Evolutionary conservation across 2,888 invertebrate genomes (phyloP), one percentile per base, ranked within the genome.

Genomic region (Dugesia japonica): DNA sequence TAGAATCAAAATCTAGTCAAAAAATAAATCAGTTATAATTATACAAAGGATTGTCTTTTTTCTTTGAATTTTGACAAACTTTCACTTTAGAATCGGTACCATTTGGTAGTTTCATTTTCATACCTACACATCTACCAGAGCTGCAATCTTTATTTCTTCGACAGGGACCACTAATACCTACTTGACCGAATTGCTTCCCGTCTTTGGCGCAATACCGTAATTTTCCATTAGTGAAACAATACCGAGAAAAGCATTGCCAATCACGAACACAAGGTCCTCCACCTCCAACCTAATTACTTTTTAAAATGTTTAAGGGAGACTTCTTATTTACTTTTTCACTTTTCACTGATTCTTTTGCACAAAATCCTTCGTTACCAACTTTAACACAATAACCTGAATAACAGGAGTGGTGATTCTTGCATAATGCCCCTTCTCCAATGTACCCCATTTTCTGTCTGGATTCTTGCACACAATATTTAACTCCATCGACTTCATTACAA

Each of bases 131-230:
- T 27, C 74, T 4, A 4, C 7, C 7, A 7, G 74, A 74, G 13
- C 38, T 42, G 74, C 74, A 74, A 13, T 74, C 33, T 13, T 74
- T 38, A 38, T 74, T 33, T 33, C 26, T 71, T 17, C 38, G 33
- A n/a, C 74, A 74, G 4, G 74, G 74, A 9, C 74, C 74, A 74
- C 74, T 74, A 23, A 74, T 38, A 1, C 74, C 74, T 1, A 74
- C 42, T 26, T 42, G 9, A 31, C 74, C 74, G 17, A 4, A 26
- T 9, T n/a, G 4, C 1, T 74, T 7, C 1, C 74, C 74, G n/a
- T 74, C 74, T 26, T 74, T 74, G 1, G 74, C 74, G 20, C 74
- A 74, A 27, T 74, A 74, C 13, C 33, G 4, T 26, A 74, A 27
- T 23, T 56, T 56, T 4, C 56, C 56, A 56, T 56, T 56, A 7